A percentile compares a stretch with the other conserved stretches of the same genome.
Conservation (phyloP, 2,797 vertebrate species). For the Diplodus puntazzo region DNA sequence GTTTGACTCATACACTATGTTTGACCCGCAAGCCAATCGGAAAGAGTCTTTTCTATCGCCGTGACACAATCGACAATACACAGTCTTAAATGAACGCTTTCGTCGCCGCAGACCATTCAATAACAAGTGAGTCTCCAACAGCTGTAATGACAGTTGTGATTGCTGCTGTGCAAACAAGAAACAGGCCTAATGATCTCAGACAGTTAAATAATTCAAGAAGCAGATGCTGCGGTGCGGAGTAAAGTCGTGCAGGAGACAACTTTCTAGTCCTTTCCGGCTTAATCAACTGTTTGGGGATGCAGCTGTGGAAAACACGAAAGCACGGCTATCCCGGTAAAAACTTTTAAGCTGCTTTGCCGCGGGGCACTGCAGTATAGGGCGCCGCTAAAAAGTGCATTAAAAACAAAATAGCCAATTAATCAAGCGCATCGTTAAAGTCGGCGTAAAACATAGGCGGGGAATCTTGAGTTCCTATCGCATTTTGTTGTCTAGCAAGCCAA, state of each 20-base stretch:
- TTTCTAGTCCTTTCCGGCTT: conserved; percentile 43
- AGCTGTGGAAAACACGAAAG: conserved; percentile 33
- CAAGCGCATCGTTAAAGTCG: conserved; percentile 74
- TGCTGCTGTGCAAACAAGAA: conserved; percentile 54
- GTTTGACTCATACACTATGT: too few species aligned
- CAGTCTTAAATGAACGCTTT: conserved; percentile 5
- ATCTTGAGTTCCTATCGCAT: conserved; percentile 62
- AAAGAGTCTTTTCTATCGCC: neutral
- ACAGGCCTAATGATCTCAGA: conserved; percentile 59
- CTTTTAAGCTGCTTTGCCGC: conserved; percentile 47
- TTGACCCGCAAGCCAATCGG: neutral
- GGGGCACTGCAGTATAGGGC: conserved; percentile 26
- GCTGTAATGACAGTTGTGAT: conserved; percentile 51
- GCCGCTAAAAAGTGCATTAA: conserved; percentile 52
- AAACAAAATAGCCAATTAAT: conserved; percentile 73
- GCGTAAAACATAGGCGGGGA: conserved; percentile 64
- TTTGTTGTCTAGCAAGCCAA: conserved; percentile 66
- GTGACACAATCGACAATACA: conserved; percentile 9
- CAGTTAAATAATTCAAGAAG: conserved; percentile 76
- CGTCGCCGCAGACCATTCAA: conserved; percentile 23
- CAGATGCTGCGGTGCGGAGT: conserved; percentile 57
- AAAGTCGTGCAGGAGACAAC: conserved; percentile 50
- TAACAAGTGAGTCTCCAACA: conserved; percentile 24
- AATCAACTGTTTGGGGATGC: conserved; percentile 40
- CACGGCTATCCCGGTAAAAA: conserved; percentile 17